A percentile compares a stretch with the other conserved stretches of the same genome.
Conservation (phyloP, 1,140 invertebrate genomes). For the Bombus confusus region DNA sequence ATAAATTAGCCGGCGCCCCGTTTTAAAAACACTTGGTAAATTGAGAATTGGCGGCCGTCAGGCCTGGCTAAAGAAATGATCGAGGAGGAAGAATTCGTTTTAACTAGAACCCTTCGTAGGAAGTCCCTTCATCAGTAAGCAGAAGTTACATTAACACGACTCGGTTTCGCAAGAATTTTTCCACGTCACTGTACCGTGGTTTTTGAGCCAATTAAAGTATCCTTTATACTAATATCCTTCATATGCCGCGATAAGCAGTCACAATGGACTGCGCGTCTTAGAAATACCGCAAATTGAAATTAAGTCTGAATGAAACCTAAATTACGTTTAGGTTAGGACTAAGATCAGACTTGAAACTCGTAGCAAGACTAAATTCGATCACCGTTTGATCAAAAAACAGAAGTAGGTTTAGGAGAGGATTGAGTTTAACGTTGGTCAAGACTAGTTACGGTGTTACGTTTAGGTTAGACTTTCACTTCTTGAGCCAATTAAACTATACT, state of each 20-base stretch:
- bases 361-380: no score
- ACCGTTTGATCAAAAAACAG: no score
- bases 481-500: no score
- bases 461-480: no score
- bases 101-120: neutral
- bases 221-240: slow-evolving; percentile 10
- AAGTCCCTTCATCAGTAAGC: neutral
- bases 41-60: neutral
- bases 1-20: neutral
- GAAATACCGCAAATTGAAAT: neutral
- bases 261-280: neutral
- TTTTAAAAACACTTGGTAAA: slow-evolving; percentile 15
- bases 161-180: neutral
- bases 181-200: neutral
- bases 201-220: slow-evolving; percentile 18
- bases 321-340: neutral
- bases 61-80: slow-evolving; percentile 8
- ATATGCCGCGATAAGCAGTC: neutral
- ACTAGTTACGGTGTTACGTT: no score
- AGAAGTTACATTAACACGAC: slow-evolving; percentile 4
- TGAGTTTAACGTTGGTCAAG: no score
- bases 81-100: slow-evolving; percentile 10
- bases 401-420: no score
- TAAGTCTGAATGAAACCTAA: neutral
- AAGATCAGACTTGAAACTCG: neutral